phyloP scores from a whole-genome alignment of 2,797 vertebrate genomes.

The Syngnathus rostellatus region DNA sequence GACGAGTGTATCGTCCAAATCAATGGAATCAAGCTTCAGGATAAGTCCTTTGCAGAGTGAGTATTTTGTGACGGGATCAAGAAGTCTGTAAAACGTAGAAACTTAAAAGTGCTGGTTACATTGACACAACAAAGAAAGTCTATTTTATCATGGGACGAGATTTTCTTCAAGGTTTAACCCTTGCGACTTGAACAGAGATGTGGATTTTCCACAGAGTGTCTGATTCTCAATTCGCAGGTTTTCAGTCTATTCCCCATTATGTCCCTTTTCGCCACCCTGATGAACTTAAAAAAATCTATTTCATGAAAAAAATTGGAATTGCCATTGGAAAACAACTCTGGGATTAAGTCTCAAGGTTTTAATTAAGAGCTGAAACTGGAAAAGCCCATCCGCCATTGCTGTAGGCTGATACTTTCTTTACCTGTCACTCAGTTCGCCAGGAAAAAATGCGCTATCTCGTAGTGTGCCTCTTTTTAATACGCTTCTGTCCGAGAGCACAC shows the following conservation, averaged over 20 bases:
- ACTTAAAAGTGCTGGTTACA: neutral
- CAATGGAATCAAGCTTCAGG: conserved; percentile 78
- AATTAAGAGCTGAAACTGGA: neutral
- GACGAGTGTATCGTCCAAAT: conserved; percentile 92
- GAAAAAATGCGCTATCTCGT: neutral
- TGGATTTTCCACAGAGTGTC: no score
- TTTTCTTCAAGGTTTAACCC: no score
- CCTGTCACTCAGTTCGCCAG: neutral
- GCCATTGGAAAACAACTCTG: neutral
- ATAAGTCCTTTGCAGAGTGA: conserved; percentile 90
- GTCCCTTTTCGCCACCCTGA: neutral
- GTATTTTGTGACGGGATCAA: conserved; percentile 30
- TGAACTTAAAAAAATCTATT: neutral
- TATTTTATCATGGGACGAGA: no score
- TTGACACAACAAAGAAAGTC: no score
- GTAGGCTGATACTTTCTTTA: neutral
- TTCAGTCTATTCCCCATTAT: neutral
- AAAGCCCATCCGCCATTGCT: neutral
- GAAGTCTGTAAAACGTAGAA: neutral
- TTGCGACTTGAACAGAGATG: no score
- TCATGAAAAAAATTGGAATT: neutral
- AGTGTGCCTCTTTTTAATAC: neutral
- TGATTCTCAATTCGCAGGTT: no score
- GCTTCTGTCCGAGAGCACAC: neutral
- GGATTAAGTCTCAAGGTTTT: neutral